These are phyloP conservation scores for Eulacestoma nigropectus DNA, from an alignment of 2,113 vertebrate species.

Conservation along the genomic window DNA sequence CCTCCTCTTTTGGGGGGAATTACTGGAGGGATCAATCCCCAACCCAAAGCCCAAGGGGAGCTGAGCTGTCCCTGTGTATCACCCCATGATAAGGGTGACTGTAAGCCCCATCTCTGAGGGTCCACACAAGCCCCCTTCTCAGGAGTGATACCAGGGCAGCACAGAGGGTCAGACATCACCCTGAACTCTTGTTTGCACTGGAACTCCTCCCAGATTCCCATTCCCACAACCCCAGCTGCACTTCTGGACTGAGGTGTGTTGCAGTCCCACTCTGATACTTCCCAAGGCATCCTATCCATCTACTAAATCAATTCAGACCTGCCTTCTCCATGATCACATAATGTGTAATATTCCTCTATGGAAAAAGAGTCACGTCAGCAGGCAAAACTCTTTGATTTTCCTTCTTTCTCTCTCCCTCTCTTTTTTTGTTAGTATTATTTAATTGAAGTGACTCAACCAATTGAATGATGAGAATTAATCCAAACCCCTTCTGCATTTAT, in stretches of 20 bases:
- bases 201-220: neutral
- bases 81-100: neutral
- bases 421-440: neutral
- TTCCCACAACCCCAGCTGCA: neutral
- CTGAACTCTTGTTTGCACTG: neutral
- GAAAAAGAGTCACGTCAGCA: neutral
- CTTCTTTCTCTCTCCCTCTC: neutral
- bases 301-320: neutral
- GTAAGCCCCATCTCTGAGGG: neutral
- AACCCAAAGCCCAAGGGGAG: neutral
- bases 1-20: neutral
- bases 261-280: neutral
- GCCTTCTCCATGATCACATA: neutral
- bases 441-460: slow-evolving; percentile 61
- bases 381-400: neutral
- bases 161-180: neutral
- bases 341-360: neutral
- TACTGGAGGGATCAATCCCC: neutral
- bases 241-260: neutral
- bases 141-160: neutral
- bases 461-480: slow-evolving; percentile 27
- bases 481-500: slow-evolving; percentile 11
- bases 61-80: neutral
- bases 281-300: neutral
- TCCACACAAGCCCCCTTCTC: neutral